Evolutionary conservation across 2,888 invertebrate species (phyloP).

Genomic region (Rhopalosiphum nymphaeae): DNA sequence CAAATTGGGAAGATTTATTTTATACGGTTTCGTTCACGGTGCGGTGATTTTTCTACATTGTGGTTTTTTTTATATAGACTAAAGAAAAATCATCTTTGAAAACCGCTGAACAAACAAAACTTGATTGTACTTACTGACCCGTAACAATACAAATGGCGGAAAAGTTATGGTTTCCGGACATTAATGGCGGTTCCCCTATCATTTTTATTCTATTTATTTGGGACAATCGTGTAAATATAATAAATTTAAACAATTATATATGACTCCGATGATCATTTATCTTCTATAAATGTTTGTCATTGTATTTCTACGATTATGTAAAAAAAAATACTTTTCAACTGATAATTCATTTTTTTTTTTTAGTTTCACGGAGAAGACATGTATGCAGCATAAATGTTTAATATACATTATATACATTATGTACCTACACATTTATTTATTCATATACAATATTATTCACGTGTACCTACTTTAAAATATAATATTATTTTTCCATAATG

Average conservation of each 20-base stretch:
- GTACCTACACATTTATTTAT: not conserved
- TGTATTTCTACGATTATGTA: not conserved
- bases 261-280: slow-evolving; percentile 26
- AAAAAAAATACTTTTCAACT: not conserved
- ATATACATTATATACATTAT: not conserved
- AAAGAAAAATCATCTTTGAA: slow-evolving; percentile 63
- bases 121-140: slow-evolving; percentile 64
- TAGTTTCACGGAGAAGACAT: not conserved
- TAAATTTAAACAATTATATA: slow-evolving; percentile 46
- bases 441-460: too few species aligned
- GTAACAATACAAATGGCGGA: slow-evolving; percentile 62
- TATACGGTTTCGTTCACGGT: slow-evolving; percentile 64
- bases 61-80: slow-evolving; percentile 36
- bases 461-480: too few species aligned
- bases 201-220: slow-evolving; percentile 39
- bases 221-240: slow-evolving; percentile 36
- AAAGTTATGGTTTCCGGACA: slow-evolving; percentile 64
- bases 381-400: not conserved
- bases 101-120: slow-evolving; percentile 62
- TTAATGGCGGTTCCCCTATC: slow-evolving; percentile 54
- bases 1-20: slow-evolving; percentile 58
- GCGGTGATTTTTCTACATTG: slow-evolving; percentile 56
- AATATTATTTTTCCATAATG: not conserved
- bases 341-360: not conserved
- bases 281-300: slow-evolving; percentile 22